Evolutionary conservation across 2,888 invertebrate genomes (phyloP).

Genomic region (Temnothorax ravouxi): DNA sequence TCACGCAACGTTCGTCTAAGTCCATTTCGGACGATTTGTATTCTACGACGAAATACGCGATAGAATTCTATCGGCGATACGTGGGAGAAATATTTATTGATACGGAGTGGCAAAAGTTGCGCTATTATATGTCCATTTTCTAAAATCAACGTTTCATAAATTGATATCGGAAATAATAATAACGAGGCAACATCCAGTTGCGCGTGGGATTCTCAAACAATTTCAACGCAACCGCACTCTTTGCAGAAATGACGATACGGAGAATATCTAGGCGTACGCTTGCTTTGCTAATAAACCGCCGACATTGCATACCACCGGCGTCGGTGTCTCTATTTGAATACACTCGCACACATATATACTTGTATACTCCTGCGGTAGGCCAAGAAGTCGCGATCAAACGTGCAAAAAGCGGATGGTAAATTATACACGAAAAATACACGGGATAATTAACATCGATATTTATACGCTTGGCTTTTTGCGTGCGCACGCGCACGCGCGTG

Average conservation of each 20-base stretch:
- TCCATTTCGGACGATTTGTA: slow-evolving; percentile 11
- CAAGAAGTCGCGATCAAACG: slow-evolving; percentile 22
- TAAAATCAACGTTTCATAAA: background rate
- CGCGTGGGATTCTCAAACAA: slow-evolving; percentile 18
- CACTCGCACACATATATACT: background rate
- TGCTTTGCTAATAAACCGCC: slow-evolving; percentile 30
- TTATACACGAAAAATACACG: slow-evolving; percentile 50
- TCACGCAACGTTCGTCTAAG: background rate
- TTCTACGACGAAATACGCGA: slow-evolving; percentile 12
- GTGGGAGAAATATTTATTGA: slow-evolving; percentile 10
- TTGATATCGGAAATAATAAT: slow-evolving; percentile 1
- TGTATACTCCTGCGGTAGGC: background rate
- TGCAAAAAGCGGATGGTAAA: slow-evolving; percentile 36
- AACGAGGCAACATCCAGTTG: background rate
- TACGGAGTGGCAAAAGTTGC: background rate
- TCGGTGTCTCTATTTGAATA: slow-evolving; percentile 20
- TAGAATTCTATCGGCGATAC: slow-evolving; percentile 30
- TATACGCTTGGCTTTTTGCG: slow-evolving; percentile 6
- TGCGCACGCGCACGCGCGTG: background rate
- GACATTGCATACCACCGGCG: background rate
- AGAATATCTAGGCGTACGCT: background rate
- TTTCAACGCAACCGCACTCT: background rate
- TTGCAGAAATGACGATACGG: background rate
- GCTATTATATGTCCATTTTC: background rate
- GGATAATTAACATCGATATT: slow-evolving; percentile 16